Evolutionary conservation across 2,113 vertebrate species (phyloP).

Genomic region (Osmerus mordax): DNA sequence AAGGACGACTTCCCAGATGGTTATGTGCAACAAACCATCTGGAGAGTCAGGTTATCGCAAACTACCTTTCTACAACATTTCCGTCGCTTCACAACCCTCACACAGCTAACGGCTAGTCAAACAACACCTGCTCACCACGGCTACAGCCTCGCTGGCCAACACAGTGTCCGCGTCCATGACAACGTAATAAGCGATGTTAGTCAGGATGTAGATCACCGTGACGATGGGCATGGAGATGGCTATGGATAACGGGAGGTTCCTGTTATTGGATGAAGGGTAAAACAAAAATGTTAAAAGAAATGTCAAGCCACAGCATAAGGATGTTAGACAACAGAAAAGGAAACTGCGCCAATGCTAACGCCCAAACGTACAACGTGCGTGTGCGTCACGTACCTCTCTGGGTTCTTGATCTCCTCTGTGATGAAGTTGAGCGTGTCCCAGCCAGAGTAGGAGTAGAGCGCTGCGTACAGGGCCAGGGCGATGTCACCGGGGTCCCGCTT

Average conservation of each 20-base stretch:
- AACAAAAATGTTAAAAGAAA: too few species aligned
- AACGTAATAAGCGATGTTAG: slow-evolving; percentile 77
- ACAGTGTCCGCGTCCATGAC: slow-evolving; percentile 70
- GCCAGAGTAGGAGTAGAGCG: slow-evolving; percentile 79
- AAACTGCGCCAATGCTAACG: not conserved
- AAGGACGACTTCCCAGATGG: too few species aligned
- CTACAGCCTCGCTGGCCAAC: slow-evolving; percentile 74
- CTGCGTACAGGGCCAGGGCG: slow-evolving; percentile 77
- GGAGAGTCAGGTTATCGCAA: too few species aligned
- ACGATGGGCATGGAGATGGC: slow-evolving; percentile 81
- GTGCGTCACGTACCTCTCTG: slow-evolving; percentile 65
- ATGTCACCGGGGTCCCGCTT: slow-evolving; percentile 70
- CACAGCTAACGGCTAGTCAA: too few species aligned
- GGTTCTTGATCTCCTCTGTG: slow-evolving; percentile 80
- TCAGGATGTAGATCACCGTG: slow-evolving; percentile 79
- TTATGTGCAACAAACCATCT: too few species aligned
- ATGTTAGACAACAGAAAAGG: too few species aligned
- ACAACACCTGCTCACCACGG: slow-evolving; percentile 70
- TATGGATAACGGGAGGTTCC: slow-evolving; percentile 78
- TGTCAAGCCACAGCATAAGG: too few species aligned
- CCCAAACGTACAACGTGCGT: not conserved
- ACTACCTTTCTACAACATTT: too few species aligned
- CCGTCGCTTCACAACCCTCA: too few species aligned
- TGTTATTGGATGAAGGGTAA: slow-evolving; percentile 31
- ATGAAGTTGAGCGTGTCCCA: slow-evolving; percentile 83